phyloP scores from a whole-genome alignment of 2,888 invertebrate species.

The Byasa hedistus region DNA sequence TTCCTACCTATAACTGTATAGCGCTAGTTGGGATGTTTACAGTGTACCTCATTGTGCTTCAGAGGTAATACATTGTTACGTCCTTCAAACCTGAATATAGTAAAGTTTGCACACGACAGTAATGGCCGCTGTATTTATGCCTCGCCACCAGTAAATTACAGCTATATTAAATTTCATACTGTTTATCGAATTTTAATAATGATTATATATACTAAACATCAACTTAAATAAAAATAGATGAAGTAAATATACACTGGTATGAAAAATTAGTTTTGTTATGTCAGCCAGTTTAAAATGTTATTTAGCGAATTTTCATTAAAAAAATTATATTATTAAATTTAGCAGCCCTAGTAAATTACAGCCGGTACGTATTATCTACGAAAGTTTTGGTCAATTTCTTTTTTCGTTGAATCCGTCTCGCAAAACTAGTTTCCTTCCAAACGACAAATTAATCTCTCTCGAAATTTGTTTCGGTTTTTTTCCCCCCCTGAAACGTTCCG shows the following conservation, averaged over 20 bases:
- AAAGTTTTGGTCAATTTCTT: conserved; percentile 35
- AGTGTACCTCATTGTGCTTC: too few relatives aligned
- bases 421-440: conserved; percentile 67
- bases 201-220: too few relatives aligned
- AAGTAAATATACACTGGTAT: too few relatives aligned
- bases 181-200: too few relatives aligned
- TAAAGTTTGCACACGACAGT: too few relatives aligned
- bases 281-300: background rate
- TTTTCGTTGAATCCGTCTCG: conserved; percentile 48
- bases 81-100: too few relatives aligned
- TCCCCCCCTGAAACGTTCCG: conserved; percentile 51
- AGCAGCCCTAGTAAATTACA: background rate
- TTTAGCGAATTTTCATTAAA: background rate
- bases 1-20: too few relatives aligned
- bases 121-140: too few relatives aligned
- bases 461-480: conserved; percentile 60
- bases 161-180: too few relatives aligned
- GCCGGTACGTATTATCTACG: background rate
- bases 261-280: background rate
- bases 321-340: background rate
- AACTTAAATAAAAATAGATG: too few relatives aligned
- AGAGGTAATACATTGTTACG: too few relatives aligned
- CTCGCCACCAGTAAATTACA: too few relatives aligned
- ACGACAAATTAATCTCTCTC: conserved; percentile 77
- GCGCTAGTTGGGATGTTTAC: background rate